phyloP scores from a whole-genome alignment of 2,113 vertebrate species.

The Oryzias javanicus region DNA sequence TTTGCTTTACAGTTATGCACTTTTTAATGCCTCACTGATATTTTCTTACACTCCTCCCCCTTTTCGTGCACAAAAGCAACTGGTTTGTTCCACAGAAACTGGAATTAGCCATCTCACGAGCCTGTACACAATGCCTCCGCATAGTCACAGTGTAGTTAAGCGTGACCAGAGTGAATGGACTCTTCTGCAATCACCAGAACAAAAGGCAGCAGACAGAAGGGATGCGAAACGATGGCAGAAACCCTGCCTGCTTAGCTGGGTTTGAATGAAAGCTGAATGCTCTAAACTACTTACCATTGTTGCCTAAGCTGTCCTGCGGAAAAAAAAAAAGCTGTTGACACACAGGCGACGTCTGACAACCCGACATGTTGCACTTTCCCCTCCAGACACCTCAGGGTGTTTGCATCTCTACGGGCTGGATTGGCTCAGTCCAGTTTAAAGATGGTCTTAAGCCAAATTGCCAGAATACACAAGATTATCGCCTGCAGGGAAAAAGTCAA shows the following conservation, averaged over 20 bases:
- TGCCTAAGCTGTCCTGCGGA: slow-evolving; percentile 38
- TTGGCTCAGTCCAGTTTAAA: slow-evolving; percentile 6
- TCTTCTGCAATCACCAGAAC: slow-evolving; percentile 44
- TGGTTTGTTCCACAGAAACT: slow-evolving; percentile 26
- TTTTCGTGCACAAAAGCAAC: slow-evolving; percentile 16
- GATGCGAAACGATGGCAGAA: slow-evolving; percentile 33
- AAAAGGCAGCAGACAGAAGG: slow-evolving; percentile 32
- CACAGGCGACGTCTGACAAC: slow-evolving; percentile 36
- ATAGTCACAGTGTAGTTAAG: slow-evolving; percentile 59
- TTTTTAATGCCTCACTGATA: slow-evolving; percentile 38
- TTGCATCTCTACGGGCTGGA: slow-evolving; percentile 18
- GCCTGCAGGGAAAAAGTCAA: background rate
- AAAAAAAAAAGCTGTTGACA: slow-evolving; percentile 49
- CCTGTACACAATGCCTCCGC: slow-evolving; percentile 20
- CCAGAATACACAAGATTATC: slow-evolving; percentile 7
- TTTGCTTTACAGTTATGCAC: slow-evolving; percentile 42
- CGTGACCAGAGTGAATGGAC: slow-evolving; percentile 51
- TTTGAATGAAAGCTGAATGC: slow-evolving; percentile 33
- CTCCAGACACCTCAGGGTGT: slow-evolving; percentile 23
- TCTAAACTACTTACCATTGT: slow-evolving; percentile 7
- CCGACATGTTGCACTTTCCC: slow-evolving; percentile 25
- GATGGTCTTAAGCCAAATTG: background rate
- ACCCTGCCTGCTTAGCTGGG: slow-evolving; percentile 33
- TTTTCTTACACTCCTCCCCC: background rate
- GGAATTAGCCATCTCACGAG: slow-evolving; percentile 50